A percentile compares a stretch with the other conserved stretches of the same genome.
Evolutionary conservation across 2,888 invertebrate species (phyloP).

Genomic region (Helleia helle): DNA sequence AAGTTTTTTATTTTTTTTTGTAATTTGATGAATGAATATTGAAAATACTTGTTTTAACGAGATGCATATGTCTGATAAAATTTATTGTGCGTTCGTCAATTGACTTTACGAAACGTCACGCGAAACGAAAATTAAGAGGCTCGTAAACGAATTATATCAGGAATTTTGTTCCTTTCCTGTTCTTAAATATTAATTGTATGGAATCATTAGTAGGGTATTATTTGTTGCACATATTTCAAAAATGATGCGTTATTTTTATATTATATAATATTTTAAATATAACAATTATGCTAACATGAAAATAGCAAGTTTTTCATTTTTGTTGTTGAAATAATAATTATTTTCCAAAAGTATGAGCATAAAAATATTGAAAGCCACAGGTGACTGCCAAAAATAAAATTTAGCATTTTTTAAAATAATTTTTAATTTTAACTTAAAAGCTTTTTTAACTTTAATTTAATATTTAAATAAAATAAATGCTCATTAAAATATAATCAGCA

Average conservation of each 20-base stretch:
- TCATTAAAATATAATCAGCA: background rate
- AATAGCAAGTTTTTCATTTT: too few species aligned
- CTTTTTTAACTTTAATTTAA: too few species aligned
- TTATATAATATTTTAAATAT: too few species aligned
- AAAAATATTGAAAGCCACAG: background rate
- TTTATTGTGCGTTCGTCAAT: constrained; percentile 26
- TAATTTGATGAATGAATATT: background rate
- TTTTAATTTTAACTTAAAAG: too few species aligned
- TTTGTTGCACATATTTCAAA: too few species aligned
- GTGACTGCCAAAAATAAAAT: background rate
- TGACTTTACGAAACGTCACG: constrained; percentile 31
- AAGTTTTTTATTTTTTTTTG: background rate
- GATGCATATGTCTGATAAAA: constrained; percentile 22
- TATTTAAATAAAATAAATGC: background rate
- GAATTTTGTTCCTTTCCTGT: constrained; percentile 7
- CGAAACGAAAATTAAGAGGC: constrained; percentile 33
- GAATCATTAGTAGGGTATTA: too few species aligned
- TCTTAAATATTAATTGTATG: background rate
- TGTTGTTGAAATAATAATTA: background rate
- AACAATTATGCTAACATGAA: too few species aligned
- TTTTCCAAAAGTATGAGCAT: constrained; percentile 8
- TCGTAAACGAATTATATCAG: constrained; percentile 15
- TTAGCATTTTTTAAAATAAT: too few species aligned
- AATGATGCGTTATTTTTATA: too few species aligned
- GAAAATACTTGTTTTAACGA: constrained; percentile 3